A percentile compares a stretch with the other conserved stretches of the same genome.
Evolutionary conservation across 2,113 vertebrate species (phyloP).

Genomic region (Eubucco bourcierii): DNA sequence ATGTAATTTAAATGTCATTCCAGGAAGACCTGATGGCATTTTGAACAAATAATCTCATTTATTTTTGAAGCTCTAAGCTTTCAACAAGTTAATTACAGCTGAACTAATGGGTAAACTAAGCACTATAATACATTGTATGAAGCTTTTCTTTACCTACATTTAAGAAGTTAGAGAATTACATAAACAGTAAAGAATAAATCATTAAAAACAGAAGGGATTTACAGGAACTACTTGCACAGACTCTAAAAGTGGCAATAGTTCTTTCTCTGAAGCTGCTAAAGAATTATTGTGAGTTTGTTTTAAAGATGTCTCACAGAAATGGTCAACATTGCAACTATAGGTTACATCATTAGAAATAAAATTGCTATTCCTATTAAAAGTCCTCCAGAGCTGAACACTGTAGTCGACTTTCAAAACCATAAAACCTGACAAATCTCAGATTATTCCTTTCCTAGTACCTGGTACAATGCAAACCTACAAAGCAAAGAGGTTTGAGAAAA

Average conservation of each 20-base stretch:
- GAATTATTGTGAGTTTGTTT: constrained; percentile 8
- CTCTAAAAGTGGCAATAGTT: constrained; percentile 24
- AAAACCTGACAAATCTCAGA: constrained; percentile 5
- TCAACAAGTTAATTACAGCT: constrained; percentile 72
- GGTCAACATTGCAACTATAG: not conserved
- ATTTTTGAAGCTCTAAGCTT: constrained; percentile 72
- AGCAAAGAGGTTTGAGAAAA: not conserved
- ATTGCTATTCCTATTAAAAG: not conserved
- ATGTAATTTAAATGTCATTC: constrained; percentile 83
- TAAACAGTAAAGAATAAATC: constrained; percentile 54
- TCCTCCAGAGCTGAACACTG: not conserved
- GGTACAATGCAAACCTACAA: not conserved
- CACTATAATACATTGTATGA: not conserved
- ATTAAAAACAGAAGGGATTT: constrained; percentile 49
- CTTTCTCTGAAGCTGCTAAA: not conserved
- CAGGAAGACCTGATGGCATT: constrained; percentile 78
- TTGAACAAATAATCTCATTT: constrained; percentile 82
- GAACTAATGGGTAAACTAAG: constrained; percentile 68
- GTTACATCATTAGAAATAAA: not conserved
- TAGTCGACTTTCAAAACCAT: not conserved
- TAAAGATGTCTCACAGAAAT: not conserved
- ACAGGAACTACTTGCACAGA: constrained; percentile 14
- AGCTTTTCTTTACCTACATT: constrained; percentile 50
- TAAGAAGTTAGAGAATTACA: constrained; percentile 62
- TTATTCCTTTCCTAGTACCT: not conserved